These are phyloP conservation scores for Drosophila carrolli DNA, from an alignment of 1,140 invertebrate genomes.

Conservation along the genomic window DNA sequence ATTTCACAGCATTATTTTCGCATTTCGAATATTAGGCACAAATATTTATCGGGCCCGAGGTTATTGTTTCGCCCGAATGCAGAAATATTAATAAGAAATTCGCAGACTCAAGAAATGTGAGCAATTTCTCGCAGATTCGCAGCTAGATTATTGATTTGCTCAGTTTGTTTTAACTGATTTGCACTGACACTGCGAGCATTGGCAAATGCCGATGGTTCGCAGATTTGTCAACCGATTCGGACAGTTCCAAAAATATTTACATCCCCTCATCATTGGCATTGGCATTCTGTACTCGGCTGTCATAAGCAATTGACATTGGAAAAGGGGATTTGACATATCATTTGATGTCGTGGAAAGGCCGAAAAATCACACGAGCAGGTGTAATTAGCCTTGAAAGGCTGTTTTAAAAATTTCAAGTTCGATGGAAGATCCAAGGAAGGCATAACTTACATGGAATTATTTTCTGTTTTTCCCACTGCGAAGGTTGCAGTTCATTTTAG, in stretches of 20 bases:
- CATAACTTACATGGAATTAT: slow-evolving; percentile 63
- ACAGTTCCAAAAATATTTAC: slow-evolving; percentile 26
- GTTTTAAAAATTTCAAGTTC: slow-evolving; percentile 63
- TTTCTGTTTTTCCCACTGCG: slow-evolving; percentile 41
- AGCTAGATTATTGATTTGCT: slow-evolving; percentile 57
- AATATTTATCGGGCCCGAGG: slow-evolving; percentile 56
- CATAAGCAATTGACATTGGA: slow-evolving; percentile 65
- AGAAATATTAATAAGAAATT: slow-evolving; percentile 51
- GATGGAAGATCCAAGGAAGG: slow-evolving; percentile 51
- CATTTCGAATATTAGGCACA: slow-evolving; percentile 54
- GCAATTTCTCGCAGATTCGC: slow-evolving; percentile 24
- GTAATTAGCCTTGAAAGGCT: slow-evolving; percentile 68
- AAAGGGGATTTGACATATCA: slow-evolving; percentile 31
- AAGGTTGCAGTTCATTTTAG: slow-evolving; percentile 48
- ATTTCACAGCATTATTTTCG: slow-evolving; percentile 47
- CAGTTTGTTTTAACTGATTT: slow-evolving; percentile 40
- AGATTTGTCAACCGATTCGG: slow-evolving; percentile 42
- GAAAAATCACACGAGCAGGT: slow-evolving; percentile 45
- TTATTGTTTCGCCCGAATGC: slow-evolving; percentile 66
- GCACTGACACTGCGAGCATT: slow-evolving; percentile 37
- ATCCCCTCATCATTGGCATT: slow-evolving; percentile 46
- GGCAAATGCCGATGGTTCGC: slow-evolving; percentile 11
- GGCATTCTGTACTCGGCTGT: slow-evolving; percentile 46
- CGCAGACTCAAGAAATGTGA: slow-evolving; percentile 24
- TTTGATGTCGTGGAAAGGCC: slow-evolving; percentile 29